These are phyloP conservation scores for Geococcyx californianus DNA, from an alignment of 2,113 vertebrate species.

Conservation along the genomic window DNA sequence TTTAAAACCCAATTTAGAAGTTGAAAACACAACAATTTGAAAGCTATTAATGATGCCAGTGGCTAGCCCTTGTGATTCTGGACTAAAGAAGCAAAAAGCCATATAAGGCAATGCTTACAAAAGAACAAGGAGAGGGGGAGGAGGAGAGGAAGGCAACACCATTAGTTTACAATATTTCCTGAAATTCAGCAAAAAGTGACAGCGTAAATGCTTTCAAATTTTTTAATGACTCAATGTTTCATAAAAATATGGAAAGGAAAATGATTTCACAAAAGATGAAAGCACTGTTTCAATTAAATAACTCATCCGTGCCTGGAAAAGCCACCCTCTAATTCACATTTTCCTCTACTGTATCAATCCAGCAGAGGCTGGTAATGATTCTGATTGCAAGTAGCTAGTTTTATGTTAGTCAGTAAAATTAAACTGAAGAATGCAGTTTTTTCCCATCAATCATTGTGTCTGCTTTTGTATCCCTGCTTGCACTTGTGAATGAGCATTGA, in stretches of 20 bases:
- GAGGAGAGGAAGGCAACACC: too few relatives aligned
- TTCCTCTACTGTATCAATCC: neutral
- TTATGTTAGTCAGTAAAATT: neutral
- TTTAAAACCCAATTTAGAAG: neutral
- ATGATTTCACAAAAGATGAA: neutral
- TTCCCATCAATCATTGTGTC: neutral
- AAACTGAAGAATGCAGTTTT: neutral
- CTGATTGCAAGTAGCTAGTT: neutral
- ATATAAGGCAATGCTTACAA: neutral
- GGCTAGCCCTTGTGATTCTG: fast-evolving
- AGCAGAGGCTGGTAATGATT: neutral
- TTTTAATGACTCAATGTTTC: neutral
- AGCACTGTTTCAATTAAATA: neutral
- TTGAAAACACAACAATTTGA: fast-evolving
- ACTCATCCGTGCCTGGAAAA: neutral
- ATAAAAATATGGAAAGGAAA: neutral
- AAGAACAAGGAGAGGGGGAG: fast-evolving
- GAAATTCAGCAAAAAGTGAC: neutral
- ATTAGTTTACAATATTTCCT: neutral
- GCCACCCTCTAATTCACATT: neutral
- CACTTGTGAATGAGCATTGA: neutral
- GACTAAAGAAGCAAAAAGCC: neutral
- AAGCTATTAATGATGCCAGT: neutral
- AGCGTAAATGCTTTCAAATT: neutral
- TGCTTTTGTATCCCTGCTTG: neutral